Evolutionary conservation across 2,113 vertebrate genomes (phyloP).

Genomic region (Gallinago undulata): DNA sequence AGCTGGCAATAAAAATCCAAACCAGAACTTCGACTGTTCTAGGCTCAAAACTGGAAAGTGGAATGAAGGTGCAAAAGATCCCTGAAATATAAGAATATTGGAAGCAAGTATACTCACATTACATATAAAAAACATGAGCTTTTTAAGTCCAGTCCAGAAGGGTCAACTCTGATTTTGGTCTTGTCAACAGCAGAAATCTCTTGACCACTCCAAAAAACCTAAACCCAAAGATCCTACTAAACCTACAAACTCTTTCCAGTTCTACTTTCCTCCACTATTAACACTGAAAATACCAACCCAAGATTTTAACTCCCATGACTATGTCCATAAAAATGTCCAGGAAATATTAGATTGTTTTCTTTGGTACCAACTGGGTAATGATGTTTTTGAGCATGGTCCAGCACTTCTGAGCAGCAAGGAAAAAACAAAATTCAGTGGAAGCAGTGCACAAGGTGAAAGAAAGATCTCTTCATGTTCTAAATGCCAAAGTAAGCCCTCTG

Average conservation of each 20-base stretch:
- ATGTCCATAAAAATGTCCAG: neutral
- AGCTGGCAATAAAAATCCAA: neutral
- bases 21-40: neutral
- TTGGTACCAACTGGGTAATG: neutral
- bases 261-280: neutral
- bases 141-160: neutral
- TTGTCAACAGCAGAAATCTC: neutral
- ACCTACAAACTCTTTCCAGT: neutral
- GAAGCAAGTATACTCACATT: accelerated
- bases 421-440: neutral
- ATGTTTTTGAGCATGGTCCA: neutral
- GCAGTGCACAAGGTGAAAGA: neutral
- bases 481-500: neutral
- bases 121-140: accelerated
- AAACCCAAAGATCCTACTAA: neutral
- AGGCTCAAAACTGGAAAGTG: neutral
- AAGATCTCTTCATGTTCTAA: neutral
- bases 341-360: neutral
- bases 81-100: neutral
- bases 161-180: neutral
- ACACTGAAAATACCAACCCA: neutral
- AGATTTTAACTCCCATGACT: neutral
- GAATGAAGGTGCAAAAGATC: neutral
- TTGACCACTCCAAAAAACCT: neutral
- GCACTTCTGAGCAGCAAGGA: neutral